Evolutionary conservation across 2,888 invertebrate species (phyloP).

Genomic region (Melitaea athalia): DNA sequence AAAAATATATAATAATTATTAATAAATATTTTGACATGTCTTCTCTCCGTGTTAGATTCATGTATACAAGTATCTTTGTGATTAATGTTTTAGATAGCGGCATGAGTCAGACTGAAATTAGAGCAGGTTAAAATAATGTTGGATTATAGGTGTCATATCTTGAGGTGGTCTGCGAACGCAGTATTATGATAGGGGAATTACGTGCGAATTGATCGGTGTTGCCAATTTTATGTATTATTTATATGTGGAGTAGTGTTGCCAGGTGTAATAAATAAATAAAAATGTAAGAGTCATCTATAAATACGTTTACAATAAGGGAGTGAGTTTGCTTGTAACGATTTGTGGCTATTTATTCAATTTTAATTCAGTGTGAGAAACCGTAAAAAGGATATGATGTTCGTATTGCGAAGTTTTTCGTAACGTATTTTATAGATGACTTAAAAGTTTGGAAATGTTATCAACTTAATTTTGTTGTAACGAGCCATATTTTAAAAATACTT

Average conservation of each 20-base stretch:
- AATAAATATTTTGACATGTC: slow-evolving; percentile 66
- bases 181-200: slow-evolving; percentile 63
- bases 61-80: slow-evolving; percentile 75
- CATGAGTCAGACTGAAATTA: slow-evolving; percentile 72
- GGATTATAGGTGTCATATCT: slow-evolving; percentile 25
- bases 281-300: background rate
- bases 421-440: background rate
- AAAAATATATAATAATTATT: slow-evolving; percentile 32
- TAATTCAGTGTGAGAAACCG: too few species aligned
- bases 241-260: background rate
- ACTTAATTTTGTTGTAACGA: background rate
- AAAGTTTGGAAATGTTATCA: background rate
- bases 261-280: background rate
- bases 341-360: too few species aligned
- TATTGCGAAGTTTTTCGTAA: too few species aligned
- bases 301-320: too few species aligned
- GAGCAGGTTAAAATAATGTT: slow-evolving; percentile 51
- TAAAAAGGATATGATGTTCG: too few species aligned
- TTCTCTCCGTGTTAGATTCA: slow-evolving; percentile 71
- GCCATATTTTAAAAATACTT: background rate
- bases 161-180: slow-evolving; percentile 55
- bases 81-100: slow-evolving; percentile 69
- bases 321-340: too few species aligned
- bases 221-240: slow-evolving; percentile 13
- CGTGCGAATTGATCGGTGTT: slow-evolving; percentile 39